phyloP scores from a whole-genome alignment of 2,113 vertebrate genomes.

The Neopipo cinnamomea region DNA sequence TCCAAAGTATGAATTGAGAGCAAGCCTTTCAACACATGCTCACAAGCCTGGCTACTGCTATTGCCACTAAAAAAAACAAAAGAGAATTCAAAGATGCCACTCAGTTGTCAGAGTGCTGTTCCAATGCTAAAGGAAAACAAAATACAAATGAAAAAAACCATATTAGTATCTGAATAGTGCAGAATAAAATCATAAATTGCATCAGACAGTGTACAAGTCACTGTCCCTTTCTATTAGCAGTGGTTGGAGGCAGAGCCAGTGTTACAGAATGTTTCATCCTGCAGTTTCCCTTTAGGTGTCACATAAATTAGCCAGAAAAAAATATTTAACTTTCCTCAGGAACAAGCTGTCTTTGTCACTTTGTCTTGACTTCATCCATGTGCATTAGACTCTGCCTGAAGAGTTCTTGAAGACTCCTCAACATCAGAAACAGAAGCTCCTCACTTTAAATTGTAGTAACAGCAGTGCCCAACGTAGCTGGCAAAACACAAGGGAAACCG shows the following conservation, averaged over 20 bases:
- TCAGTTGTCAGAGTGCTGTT: not conserved
- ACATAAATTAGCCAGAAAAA: conserved; percentile 11
- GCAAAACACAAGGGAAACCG: not conserved
- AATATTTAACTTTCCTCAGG: not conserved
- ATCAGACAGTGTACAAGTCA: not conserved
- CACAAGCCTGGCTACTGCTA: not conserved
- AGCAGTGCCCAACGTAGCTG: not conserved
- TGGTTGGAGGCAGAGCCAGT: not conserved
- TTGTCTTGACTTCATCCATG: not conserved
- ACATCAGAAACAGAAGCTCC: not conserved
- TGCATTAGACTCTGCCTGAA: not conserved
- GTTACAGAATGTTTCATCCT: not conserved
- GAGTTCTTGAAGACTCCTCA: not conserved
- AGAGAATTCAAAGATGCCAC: not conserved
- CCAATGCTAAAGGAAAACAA: not conserved
- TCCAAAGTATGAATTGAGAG: not conserved
- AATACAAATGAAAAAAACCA: not conserved
- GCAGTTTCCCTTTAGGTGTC: conserved; percentile 6
- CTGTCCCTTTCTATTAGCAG: conserved; percentile 18
- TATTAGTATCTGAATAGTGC: not conserved
- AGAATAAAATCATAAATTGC: not conserved
- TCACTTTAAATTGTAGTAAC: not conserved
- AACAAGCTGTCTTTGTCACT: conserved; percentile 3
- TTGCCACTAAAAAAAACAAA: not conserved
- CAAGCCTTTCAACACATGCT: not conserved